These are phyloP conservation scores for Athalia rosae DNA, from an alignment of 2,888 invertebrate species.

Conservation along the genomic window DNA sequence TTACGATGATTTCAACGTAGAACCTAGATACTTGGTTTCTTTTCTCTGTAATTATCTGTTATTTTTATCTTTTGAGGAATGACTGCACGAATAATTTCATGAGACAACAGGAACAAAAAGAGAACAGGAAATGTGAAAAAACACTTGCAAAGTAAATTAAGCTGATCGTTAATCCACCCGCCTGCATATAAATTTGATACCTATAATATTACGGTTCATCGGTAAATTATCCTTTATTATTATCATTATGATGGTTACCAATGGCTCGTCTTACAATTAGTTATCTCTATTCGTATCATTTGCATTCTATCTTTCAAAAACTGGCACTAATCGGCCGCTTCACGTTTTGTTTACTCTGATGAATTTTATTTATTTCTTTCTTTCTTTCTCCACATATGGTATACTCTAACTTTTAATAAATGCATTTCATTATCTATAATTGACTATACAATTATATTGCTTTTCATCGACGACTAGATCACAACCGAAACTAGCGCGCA, in stretches of 20 bases:
- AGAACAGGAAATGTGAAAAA: neutral
- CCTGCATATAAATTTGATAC: slow-evolving; percentile 3
- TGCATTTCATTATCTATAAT: slow-evolving; percentile 41
- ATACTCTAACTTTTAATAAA: slow-evolving; percentile 14
- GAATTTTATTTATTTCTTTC: neutral
- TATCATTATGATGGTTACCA: neutral
- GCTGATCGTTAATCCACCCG: slow-evolving; percentile 2
- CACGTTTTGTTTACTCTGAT: neutral
- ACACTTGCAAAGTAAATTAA: neutral
- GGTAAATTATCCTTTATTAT: neutral
- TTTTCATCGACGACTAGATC: neutral
- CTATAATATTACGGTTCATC: neutral
- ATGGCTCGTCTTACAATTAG: neutral
- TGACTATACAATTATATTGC: slow-evolving; percentile 42
- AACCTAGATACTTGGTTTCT: too few species aligned
- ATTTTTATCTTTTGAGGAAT: too few species aligned
- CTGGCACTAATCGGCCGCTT: slow-evolving; percentile 1
- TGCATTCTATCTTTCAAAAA: neutral
- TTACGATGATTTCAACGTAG: too few species aligned
- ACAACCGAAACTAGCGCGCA: too few species aligned
- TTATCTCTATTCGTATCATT: neutral
- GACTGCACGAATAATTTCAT: neutral
- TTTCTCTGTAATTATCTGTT: too few species aligned
- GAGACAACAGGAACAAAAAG: slow-evolving; percentile 2
- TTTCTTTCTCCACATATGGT: slow-evolving; percentile 14